phyloP scores from a whole-genome alignment of 2,888 invertebrate species.

The Mongoloraphidia duomilia region DNA sequence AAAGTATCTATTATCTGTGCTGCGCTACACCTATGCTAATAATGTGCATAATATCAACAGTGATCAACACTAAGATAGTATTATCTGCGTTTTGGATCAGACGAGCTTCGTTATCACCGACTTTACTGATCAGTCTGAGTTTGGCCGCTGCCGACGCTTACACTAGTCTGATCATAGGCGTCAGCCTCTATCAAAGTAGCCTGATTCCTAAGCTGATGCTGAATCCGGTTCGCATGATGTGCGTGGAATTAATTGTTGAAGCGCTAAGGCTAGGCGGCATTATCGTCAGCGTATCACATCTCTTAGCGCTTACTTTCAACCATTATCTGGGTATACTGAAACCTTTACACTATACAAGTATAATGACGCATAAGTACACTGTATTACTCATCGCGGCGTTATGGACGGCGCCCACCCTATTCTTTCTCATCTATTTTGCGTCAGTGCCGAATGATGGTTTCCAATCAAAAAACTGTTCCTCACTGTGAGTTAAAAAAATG shows the following conservation, averaged over 20 bases:
- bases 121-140: conserved; percentile 40
- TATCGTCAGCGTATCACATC: conserved; percentile 45
- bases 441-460: conserved; percentile 33
- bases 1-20: conserved; percentile 13
- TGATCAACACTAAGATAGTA: conserved; percentile 39
- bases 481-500: no score
- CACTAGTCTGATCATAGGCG: conserved; percentile 36
- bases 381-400: conserved; percentile 33
- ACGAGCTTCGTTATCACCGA: conserved; percentile 36
- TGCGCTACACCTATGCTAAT: conserved; percentile 27
- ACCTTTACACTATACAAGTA: conserved; percentile 38
- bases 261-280: conserved; percentile 39
- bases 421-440: conserved; percentile 36
- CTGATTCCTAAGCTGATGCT: conserved; percentile 27
- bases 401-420: conserved; percentile 39
- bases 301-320: conserved; percentile 46
- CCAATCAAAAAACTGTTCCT: conserved; percentile 16
- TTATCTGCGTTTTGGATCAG: conserved; percentile 39
- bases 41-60: conserved; percentile 35
- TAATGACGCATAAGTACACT: conserved; percentile 35
- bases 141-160: conserved; percentile 42
- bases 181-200: conserved; percentile 38
- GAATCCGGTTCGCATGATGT: conserved; percentile 8
- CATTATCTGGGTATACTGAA: conserved; percentile 49
- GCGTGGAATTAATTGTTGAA: conserved; percentile 26